Base-by-base conservation (phyloP, 1,140 invertebrate species). In the Pachypsylla venusta region DNA sequence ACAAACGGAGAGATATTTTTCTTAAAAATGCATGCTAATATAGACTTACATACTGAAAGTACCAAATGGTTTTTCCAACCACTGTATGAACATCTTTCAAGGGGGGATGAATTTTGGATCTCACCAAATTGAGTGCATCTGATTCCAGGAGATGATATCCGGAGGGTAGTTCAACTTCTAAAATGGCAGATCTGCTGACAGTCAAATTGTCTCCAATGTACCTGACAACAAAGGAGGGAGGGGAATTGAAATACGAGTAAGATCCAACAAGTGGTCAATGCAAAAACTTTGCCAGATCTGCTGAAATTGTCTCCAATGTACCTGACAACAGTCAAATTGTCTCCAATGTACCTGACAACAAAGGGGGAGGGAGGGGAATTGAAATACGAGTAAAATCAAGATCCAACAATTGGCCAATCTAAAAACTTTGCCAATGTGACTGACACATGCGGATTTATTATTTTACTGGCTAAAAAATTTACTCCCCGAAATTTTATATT, bases 111-210 rank as follows among this genome's bases (percentile, higher is more conserved):
- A 57, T 30, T 26, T 64, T 58, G 1, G 61, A 63, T 3, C 59
- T 59, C 2, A 70, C 66, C 30, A 78, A 70, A n/a, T 64, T 62
- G 24, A 67, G 69, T 10, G 81, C 72, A 22, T 77, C 76, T 22
- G 77, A 71, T 65, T 80, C 77, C 61, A 75, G 70, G 2, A 77
- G 68, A n/a, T 73, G 68, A 66, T 78, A 81, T 12, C 79, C 79
- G 13, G 78, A 75, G 1, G 79, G 79, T 16, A 78, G 68, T 42
- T 78, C 74, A 12, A 81, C 66, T 64, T 81, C 78, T 30, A 81
- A 64, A 0, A 79, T 75, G 10, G 76, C 71, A 13, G 77, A 66
- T 13, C 77, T 79, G 61, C 73, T 74, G 22, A 64, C 60, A 57
- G 63, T 53, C 53, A 68, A 65, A 53, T 66, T 65, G 7, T 67